Percentiles rank a stretch among this genome's conserved stretches.
Conservation (phyloP, 2,113 vertebrate genomes). For the Pristiophorus japonicus region DNA sequence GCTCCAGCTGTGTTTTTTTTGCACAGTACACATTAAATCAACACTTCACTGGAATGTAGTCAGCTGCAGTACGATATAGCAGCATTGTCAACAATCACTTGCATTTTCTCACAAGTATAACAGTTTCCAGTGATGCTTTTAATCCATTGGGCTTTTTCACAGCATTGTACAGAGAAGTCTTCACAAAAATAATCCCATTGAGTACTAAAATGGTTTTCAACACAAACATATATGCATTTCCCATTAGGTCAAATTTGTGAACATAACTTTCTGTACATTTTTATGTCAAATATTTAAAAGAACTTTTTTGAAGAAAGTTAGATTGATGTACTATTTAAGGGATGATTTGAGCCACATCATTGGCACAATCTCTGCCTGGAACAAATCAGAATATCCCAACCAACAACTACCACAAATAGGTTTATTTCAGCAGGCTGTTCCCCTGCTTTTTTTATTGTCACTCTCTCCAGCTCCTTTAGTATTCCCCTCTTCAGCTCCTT, state of each 20-base stretch:
- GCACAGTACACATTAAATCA: not conserved
- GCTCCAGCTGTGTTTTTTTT: constrained; percentile 10
- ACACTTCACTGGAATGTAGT: constrained; percentile 23
- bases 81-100: constrained; percentile 7
- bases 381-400: not conserved
- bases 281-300: not conserved
- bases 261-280: not conserved
- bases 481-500: not conserved
- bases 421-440: not conserved
- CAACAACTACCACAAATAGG: not conserved
- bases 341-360: not conserved
- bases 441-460: not conserved
- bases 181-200: not conserved
- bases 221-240: not conserved
- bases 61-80: not conserved
- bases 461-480: not conserved
- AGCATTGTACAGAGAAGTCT: not conserved
- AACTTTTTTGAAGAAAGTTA: not conserved
- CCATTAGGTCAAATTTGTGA: not conserved
- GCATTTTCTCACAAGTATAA: constrained; percentile 30
- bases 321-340: not conserved
- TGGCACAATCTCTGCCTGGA: not conserved
- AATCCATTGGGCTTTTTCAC: not conserved
- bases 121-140: not conserved
- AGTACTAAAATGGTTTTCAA: not conserved